Percentiles rank a stretch among this genome's conserved stretches.
Evolutionary conservation across 2,797 vertebrate genomes (phyloP).

Genomic region (Lycodopsis pacificus): DNA sequence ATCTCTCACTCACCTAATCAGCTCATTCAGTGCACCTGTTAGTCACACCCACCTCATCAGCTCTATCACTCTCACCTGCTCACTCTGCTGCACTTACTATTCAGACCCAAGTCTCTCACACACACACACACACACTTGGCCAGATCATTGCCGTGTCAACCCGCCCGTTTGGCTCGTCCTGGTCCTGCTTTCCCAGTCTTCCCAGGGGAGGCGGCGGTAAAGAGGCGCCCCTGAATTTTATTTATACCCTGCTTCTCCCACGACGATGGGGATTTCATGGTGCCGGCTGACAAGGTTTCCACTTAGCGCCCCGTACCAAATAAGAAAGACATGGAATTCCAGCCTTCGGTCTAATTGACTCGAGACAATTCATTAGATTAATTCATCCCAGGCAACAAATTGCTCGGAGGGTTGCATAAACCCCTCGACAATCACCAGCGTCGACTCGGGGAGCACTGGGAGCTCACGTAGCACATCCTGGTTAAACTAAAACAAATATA

Average conservation of each 20-base stretch:
- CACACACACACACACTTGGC: no score
- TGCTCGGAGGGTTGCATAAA: constrained; percentile 81
- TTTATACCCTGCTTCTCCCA: constrained; percentile 63
- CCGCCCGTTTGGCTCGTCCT: no score
- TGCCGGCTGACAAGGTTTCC: constrained; percentile 70
- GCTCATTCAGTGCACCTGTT: no score
- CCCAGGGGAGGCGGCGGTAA: neutral
- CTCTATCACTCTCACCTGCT: no score
- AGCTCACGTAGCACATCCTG: constrained; percentile 33
- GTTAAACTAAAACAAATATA: constrained; percentile 59
- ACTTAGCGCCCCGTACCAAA: constrained; percentile 64
- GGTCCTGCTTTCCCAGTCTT: no score
- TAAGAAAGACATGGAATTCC: constrained; percentile 72
- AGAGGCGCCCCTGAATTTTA: constrained; percentile 39
- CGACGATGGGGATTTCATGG: constrained; percentile 62
- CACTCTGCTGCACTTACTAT: no score
- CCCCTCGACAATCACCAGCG: constrained; percentile 80
- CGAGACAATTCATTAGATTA: constrained; percentile 79
- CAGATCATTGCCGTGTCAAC: no score
- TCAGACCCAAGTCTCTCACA: no score
- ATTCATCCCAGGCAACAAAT: constrained; percentile 78
- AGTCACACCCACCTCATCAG: no score
- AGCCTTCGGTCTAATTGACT: constrained; percentile 78
- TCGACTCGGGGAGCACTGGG: constrained; percentile 58
- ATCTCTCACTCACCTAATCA: no score